Conservation (phyloP, 1,140 invertebrate species). For the Habropoda laboriosa region DNA sequence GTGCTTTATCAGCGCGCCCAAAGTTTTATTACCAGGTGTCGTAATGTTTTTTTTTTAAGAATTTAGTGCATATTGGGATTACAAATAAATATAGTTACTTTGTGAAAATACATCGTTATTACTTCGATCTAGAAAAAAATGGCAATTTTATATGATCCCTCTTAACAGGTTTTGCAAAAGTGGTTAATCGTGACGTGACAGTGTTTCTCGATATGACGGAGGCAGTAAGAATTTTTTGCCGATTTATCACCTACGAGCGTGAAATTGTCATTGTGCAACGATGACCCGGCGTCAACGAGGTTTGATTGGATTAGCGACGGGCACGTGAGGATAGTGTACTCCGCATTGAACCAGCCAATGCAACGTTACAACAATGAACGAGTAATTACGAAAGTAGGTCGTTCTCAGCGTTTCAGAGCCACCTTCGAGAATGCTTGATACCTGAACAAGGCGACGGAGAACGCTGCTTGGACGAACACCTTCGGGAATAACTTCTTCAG, state of each 20-base stretch:
- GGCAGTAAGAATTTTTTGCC: not conserved
- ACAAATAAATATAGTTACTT: too few species aligned
- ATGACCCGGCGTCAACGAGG: constrained; percentile 28
- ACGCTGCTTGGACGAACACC: not conserved
- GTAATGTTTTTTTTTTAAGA: too few species aligned
- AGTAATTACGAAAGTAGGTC: constrained; percentile 62
- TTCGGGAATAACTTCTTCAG: not conserved
- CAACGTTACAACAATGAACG: constrained; percentile 53
- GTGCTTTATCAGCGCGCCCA: too few species aligned
- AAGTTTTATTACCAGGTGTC: too few species aligned
- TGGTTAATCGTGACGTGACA: too few species aligned
- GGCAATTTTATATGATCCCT: too few species aligned
- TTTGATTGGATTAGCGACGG: constrained; percentile 56
- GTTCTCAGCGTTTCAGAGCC: constrained; percentile 33
- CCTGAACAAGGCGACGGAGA: constrained; percentile 17
- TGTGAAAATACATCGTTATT: too few species aligned
- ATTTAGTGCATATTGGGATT: too few species aligned
- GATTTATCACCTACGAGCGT: not conserved
- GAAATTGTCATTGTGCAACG: constrained; percentile 24
- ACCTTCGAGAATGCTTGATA: constrained; percentile 45
- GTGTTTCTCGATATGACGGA: not conserved
- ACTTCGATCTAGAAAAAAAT: too few species aligned
- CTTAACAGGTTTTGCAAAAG: too few species aligned
- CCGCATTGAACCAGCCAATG: constrained; percentile 6
- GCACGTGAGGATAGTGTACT: constrained; percentile 37